Conservation (phyloP, 92 coral and sea anemone species). For the Micromussa lordhowensis region DNA sequence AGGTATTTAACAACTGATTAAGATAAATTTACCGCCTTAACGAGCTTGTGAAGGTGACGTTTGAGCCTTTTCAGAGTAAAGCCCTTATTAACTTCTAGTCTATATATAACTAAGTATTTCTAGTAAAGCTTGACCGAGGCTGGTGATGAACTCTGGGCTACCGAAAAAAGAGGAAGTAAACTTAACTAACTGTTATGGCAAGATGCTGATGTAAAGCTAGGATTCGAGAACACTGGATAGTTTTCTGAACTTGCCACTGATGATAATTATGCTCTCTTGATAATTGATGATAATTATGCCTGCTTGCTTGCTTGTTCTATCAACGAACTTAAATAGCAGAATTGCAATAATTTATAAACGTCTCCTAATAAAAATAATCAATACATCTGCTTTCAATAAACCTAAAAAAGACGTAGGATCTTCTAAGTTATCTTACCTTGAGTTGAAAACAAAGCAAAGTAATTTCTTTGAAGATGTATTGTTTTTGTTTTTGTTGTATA, state of each 20-base stretch:
- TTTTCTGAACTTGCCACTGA: neutral
- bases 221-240: neutral
- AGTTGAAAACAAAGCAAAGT: neutral
- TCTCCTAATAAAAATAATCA: neutral
- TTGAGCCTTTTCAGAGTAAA: too few species aligned
- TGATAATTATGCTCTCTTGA: neutral
- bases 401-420: neutral
- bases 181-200: too few species aligned
- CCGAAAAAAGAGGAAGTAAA: too few species aligned
- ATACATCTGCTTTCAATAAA: neutral
- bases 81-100: too few species aligned
- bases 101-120: too few species aligned
- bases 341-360: neutral
- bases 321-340: too few species aligned
- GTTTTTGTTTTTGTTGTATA: neutral
- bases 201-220: neutral
- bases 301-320: too few species aligned
- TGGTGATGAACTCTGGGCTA: too few species aligned
- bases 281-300: neutral
- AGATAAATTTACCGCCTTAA: too few species aligned
- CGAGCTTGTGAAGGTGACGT: too few species aligned
- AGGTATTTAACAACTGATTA: too few species aligned
- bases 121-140: too few species aligned
- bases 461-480: neutral
- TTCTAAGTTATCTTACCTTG: neutral